phyloP scores from a whole-genome alignment of 2,797 vertebrate genomes.

The Petrocephalus sullivani region DNA sequence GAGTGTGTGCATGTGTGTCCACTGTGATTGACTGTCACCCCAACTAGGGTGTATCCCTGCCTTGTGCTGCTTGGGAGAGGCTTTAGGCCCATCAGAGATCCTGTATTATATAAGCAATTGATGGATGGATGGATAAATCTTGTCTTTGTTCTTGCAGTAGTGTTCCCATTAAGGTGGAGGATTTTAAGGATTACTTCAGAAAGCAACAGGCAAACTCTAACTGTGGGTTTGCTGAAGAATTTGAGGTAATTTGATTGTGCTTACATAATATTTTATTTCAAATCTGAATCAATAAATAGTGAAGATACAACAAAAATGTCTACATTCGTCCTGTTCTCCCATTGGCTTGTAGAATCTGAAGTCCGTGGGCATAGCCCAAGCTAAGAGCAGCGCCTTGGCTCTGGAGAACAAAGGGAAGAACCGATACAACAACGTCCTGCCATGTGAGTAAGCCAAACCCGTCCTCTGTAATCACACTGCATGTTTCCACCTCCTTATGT shows the following conservation, averaged over 20 bases:
- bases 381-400: conserved; percentile 66
- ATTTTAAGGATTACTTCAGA: conserved; percentile 80
- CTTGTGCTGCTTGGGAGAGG: background rate
- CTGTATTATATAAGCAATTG: background rate
- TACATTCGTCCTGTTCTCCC: background rate
- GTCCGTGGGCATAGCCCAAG: conserved; percentile 70
- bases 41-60: background rate
- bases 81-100: background rate
- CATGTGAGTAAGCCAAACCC: conserved; percentile 72
- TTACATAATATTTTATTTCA: background rate
- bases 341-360: conserved; percentile 72
- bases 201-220: conserved; percentile 87
- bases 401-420: conserved; percentile 89
- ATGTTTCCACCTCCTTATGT: background rate
- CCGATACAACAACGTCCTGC: conserved; percentile 91
- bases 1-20: conserved; percentile 50
- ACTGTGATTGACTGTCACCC: conserved; percentile 13
- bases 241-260: conserved; percentile 68
- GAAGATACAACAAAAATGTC: background rate
- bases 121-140: background rate
- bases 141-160: conserved; percentile 55
- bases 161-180: conserved; percentile 71
- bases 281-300: background rate
- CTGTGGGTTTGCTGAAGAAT: conserved; percentile 91
- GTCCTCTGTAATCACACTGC: background rate